Conservation (phyloP, 2,113 vertebrate genomes). For the Rhinoderma darwinii region DNA sequence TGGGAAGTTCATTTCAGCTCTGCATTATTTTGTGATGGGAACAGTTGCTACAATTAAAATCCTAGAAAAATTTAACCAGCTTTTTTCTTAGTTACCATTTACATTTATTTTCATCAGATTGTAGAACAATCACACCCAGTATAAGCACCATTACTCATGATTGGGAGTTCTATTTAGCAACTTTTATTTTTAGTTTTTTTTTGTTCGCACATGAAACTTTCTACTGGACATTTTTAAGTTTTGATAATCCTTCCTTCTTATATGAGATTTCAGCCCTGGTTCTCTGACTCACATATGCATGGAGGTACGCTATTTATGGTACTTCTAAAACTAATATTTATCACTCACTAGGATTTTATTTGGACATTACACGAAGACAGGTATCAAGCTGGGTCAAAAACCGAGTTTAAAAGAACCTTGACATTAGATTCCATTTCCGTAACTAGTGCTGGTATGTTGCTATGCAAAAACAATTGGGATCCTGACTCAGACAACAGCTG, state of each 20-base stretch:
- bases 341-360: neutral
- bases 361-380: neutral
- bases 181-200: too few relatives aligned
- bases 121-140: too few relatives aligned
- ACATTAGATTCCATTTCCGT: neutral
- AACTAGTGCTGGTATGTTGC: neutral
- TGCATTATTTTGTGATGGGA: neutral
- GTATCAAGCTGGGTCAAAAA: neutral
- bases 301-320: conserved; percentile 2
- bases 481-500: conserved; percentile 9
- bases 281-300: neutral
- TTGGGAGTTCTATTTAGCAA: too few relatives aligned
- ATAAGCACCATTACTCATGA: too few relatives aligned
- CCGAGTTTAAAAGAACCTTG: neutral
- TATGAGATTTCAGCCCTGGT: neutral
- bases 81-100: too few relatives aligned
- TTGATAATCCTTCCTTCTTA: neutral
- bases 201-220: neutral
- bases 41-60: too few relatives aligned
- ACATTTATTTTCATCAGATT: too few relatives aligned
- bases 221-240: neutral
- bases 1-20: neutral
- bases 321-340: neutral
- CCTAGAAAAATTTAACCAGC: too few relatives aligned
- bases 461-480: neutral